Evolutionary conservation across 92 coral and sea anemone species (phyloP).

Genomic region (Phenganax marumi): DNA sequence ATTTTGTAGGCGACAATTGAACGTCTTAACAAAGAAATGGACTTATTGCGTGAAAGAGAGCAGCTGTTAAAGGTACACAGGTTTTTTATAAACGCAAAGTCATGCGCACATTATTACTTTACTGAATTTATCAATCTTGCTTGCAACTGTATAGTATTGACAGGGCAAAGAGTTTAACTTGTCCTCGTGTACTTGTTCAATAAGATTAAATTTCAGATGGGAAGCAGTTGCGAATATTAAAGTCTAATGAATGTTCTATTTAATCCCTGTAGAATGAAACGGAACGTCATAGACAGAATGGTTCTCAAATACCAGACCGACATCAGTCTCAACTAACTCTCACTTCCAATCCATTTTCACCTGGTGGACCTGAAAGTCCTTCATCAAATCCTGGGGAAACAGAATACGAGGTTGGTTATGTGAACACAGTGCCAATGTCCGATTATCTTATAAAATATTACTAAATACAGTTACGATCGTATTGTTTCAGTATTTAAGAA

Average conservation of each 20-base stretch:
- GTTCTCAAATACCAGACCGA: slow-evolving; percentile 57
- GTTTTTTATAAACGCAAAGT: neutral
- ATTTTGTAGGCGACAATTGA: slow-evolving; percentile 73
- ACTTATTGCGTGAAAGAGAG: slow-evolving; percentile 72
- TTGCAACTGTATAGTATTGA: too few species aligned
- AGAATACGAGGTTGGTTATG: slow-evolving; percentile 57
- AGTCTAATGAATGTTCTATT: neutral
- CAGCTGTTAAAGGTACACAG: slow-evolving; percentile 4
- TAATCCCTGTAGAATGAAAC: slow-evolving; percentile 13
- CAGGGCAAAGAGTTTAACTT: too few species aligned
- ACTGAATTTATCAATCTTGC: neutral
- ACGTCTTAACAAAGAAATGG: slow-evolving; percentile 72
- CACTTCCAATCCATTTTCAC: slow-evolving; percentile 82
- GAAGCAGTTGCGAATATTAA: too few species aligned
- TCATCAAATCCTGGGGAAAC: slow-evolving; percentile 80
- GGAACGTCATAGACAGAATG: slow-evolving; percentile 30
- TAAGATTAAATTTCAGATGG: too few species aligned
- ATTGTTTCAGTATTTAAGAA: slow-evolving; percentile 78
- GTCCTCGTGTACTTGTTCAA: too few species aligned
- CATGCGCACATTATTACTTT: neutral
- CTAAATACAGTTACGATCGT: neutral
- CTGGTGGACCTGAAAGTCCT: slow-evolving; percentile 52
- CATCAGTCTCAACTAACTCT: slow-evolving; percentile 84
- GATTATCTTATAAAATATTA: neutral
- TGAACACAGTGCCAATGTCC: neutral